These are phyloP conservation scores for Siniperca chuatsi DNA, from an alignment of 2,113 vertebrate genomes.

Conservation along the genomic window DNA sequence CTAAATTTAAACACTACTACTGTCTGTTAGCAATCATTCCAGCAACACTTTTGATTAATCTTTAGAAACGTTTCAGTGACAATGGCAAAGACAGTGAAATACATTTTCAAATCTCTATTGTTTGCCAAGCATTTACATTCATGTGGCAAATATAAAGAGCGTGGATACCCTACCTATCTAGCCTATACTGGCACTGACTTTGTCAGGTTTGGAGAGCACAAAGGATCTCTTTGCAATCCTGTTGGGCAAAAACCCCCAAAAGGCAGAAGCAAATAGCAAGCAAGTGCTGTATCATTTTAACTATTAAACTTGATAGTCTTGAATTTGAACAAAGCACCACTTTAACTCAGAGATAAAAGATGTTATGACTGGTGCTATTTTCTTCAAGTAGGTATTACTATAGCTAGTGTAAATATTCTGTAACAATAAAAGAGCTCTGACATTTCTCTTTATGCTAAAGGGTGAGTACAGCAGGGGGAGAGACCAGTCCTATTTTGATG, in stretches of 20 bases:
- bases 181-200: not conserved
- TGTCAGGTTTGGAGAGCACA: not conserved
- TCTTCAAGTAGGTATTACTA: not conserved
- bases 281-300: not conserved
- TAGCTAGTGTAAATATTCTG: conserved; percentile 30
- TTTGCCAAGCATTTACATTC: not conserved
- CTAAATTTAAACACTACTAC: not conserved
- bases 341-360: conserved; percentile 19
- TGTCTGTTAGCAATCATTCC: not conserved
- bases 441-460: conserved; percentile 52
- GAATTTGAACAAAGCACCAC: not conserved
- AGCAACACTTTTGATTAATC: not conserved
- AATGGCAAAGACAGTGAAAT: not conserved
- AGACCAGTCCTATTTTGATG: conserved; percentile 57
- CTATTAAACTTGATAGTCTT: not conserved
- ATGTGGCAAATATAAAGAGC: not conserved
- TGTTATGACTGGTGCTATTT: not conserved
- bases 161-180: not conserved
- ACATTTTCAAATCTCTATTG: not conserved
- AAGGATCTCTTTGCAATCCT: not conserved
- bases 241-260: not conserved
- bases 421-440: conserved; percentile 43
- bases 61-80: not conserved
- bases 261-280: not conserved
- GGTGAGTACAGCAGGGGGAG: conserved; percentile 19